Evolutionary conservation across 2,888 invertebrate genomes (phyloP).

Genomic region (Melieria omissa): DNA sequence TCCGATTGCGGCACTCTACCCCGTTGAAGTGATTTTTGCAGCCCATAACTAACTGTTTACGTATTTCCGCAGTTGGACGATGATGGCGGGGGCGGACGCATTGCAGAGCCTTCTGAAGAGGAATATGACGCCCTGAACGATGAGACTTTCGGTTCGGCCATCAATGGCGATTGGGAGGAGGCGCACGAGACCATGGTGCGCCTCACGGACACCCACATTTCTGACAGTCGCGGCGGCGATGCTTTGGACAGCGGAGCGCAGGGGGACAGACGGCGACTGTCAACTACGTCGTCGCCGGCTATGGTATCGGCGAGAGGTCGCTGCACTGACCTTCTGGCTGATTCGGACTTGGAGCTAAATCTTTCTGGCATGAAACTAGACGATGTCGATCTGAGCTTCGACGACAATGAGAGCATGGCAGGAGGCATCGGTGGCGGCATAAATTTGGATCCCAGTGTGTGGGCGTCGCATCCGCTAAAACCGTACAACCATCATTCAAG

Average conservation of each 20-base stretch:
- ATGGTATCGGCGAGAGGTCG: constrained; percentile 39
- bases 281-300: constrained; percentile 41
- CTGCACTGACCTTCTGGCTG: constrained; percentile 41
- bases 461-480: constrained; percentile 59
- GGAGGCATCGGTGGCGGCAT: constrained; percentile 44
- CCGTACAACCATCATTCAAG: constrained; percentile 54
- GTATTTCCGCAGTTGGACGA: constrained; percentile 55
- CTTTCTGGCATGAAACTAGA: constrained; percentile 64
- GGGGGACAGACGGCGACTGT: constrained; percentile 27
- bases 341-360: constrained; percentile 65
- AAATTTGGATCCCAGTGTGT: constrained; percentile 68
- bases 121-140: constrained; percentile 93
- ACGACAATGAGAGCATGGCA: constrained; percentile 53
- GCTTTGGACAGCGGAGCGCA: constrained; percentile 30
- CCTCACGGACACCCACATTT: constrained; percentile 58
- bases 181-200: constrained; percentile 77
- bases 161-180: constrained; percentile 79
- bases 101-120: constrained; percentile 78
- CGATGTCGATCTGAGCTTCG: constrained; percentile 63
- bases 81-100: constrained; percentile 67
- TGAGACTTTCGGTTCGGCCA: constrained; percentile 88
- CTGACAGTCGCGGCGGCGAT: constrained; percentile 40
- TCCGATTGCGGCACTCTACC: not conserved
- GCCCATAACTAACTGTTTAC: not conserved
- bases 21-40: too few species aligned